Evolutionary conservation across 2,888 invertebrate genomes (phyloP).

Genomic region (Macrosoma leucophasiata): DNA sequence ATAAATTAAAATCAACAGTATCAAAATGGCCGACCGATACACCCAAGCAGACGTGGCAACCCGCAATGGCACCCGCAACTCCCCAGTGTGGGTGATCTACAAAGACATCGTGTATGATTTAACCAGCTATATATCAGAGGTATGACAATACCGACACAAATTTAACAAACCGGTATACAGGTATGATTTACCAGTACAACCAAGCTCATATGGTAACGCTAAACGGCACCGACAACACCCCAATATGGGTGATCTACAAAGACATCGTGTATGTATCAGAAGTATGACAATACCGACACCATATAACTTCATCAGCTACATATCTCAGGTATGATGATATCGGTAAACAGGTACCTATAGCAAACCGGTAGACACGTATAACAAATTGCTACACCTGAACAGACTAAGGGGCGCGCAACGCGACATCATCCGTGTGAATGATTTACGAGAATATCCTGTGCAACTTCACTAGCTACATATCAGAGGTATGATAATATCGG

Average conservation of each 20-base stretch:
- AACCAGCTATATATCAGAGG: slow-evolving; percentile 77
- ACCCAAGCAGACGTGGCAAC: slow-evolving; percentile 74
- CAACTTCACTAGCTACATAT: slow-evolving; percentile 79
- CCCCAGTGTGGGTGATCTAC: slow-evolving; percentile 78
- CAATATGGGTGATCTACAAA: slow-evolving; percentile 79
- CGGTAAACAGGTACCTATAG: no score
- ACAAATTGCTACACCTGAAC: slow-evolving; percentile 53
- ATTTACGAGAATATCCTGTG: slow-evolving; percentile 80
- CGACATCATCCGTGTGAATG: slow-evolving; percentile 77
- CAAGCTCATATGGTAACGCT: slow-evolving; percentile 74
- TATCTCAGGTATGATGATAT: slow-evolving; percentile 78
- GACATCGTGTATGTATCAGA: slow-evolving; percentile 81
- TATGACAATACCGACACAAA: no score
- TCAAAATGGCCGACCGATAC: slow-evolving; percentile 43
- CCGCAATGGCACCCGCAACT: slow-evolving; percentile 73
- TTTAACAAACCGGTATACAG: no score
- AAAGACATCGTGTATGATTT: slow-evolving; percentile 82
- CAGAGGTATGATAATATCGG: slow-evolving; percentile 71
- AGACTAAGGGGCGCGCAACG: slow-evolving; percentile 77
- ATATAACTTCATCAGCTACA: slow-evolving; percentile 79
- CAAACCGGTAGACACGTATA: no score
- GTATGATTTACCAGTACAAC: no score
- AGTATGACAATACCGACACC: no score
- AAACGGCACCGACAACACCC: slow-evolving; percentile 72
- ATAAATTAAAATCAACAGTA: slow-evolving; percentile 4